phyloP scores from a whole-genome alignment of 1,140 invertebrate genomes.

The Zaprionus capensis region DNA sequence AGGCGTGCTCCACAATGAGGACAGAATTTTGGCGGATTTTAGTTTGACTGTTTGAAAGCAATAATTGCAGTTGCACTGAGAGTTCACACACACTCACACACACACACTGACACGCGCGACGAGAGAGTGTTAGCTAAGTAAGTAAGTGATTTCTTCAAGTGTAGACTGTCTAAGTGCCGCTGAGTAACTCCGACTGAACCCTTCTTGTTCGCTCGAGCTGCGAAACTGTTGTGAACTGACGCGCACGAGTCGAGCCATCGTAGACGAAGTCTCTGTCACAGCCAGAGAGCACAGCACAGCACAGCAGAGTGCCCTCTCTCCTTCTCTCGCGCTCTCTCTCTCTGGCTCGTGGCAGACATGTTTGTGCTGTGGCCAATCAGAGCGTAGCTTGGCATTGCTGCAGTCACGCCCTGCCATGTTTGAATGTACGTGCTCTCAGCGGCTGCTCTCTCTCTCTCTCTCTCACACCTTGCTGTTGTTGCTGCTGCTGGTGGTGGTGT shows the following conservation, averaged over 20 bases:
- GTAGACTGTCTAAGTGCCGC: background rate
- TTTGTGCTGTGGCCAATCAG: conserved; percentile 52
- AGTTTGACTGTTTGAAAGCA: background rate
- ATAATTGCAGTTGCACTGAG: background rate
- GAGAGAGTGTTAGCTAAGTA: background rate
- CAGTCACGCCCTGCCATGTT: conserved; percentile 40
- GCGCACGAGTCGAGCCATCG: conserved; percentile 33
- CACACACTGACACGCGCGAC: background rate
- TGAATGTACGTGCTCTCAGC: conserved; percentile 37
- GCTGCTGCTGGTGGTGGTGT: conserved; percentile 9
- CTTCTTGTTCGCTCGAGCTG: conserved; percentile 79
- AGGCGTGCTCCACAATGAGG: conserved; percentile 79
- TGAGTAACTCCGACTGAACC: conserved; percentile 38
- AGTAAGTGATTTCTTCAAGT: conserved; percentile 2
- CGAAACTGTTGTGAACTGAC: conserved; percentile 76
- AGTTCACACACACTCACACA: background rate
- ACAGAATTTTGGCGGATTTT: conserved; percentile 79
- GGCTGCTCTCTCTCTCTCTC: conserved; percentile 33
- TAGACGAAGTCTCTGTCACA: conserved; percentile 10
- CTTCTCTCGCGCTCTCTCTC: background rate
- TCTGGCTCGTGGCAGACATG: conserved; percentile 49
- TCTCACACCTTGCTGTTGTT: conserved; percentile 7
- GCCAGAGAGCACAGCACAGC: conserved; percentile 8
- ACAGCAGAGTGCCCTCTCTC: conserved; percentile 3
- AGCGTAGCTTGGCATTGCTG: background rate